Conservation (phyloP, 2,888 invertebrate species). For the Orchesellides sinensis region DNA sequence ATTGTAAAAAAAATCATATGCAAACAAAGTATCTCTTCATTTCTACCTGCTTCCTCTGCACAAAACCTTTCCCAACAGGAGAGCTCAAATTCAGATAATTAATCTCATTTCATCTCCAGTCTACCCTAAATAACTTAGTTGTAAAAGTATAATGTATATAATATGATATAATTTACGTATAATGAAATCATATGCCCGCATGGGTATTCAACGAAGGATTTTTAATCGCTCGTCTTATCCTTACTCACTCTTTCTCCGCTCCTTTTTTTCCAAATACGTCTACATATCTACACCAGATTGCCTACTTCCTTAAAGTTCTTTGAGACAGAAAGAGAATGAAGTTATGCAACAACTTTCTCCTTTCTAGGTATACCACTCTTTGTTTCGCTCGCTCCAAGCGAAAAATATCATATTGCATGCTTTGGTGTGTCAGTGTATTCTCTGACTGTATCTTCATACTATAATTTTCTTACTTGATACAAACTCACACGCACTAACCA, state of each 20-base stretch:
- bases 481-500: conserved; percentile 12
- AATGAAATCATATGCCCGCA: conserved; percentile 41
- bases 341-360: conserved; percentile 5
- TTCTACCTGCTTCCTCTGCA: background rate
- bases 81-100: conserved; percentile 51
- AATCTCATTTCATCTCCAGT: conserved; percentile 53
- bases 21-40: background rate
- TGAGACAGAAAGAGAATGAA: conserved; percentile 1
- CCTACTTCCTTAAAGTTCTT: background rate
- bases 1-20: too few species aligned
- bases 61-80: conserved; percentile 11
- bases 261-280: background rate
- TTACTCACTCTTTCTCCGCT: background rate
- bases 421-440: too few species aligned
- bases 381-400: background rate
- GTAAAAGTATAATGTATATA: background rate
- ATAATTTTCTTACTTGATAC: background rate
- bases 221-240: conserved; percentile 46
- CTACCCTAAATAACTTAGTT: conserved; percentile 28
- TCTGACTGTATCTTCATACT: background rate
- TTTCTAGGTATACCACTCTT: background rate
- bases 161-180: conserved; percentile 19
- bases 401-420: background rate
- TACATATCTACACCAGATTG: too few species aligned
- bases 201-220: conserved; percentile 35